Conservation (phyloP, 2,888 invertebrate species). For the Drosophila cracens region DNA sequence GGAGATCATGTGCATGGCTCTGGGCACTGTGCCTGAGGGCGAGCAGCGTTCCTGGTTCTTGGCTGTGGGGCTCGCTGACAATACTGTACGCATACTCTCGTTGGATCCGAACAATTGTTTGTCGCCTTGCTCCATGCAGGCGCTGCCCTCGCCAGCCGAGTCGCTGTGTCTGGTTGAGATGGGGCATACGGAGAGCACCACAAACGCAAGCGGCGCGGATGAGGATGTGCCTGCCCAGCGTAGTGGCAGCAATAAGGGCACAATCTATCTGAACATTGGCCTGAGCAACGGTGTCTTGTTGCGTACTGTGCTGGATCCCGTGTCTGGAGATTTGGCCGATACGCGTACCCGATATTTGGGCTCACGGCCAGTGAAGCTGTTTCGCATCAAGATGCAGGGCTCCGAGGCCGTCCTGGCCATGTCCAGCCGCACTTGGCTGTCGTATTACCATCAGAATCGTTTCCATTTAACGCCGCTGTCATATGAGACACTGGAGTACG, state of each 20-base stretch:
- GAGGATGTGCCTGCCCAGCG: conserved; percentile 86
- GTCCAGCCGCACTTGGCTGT: conserved; percentile 98
- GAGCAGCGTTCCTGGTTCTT: conserved; percentile 98
- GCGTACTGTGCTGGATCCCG: conserved; percentile 96
- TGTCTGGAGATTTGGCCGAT: conserved; percentile 98
- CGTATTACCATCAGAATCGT: conserved; percentile 98
- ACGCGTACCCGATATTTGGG: conserved; percentile 98
- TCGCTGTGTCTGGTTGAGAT: conserved; percentile 98
- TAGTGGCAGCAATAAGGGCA: conserved; percentile 87
- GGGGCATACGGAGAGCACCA: conserved; percentile 88
- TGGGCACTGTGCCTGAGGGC: conserved; percentile 97
- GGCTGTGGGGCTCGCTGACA: conserved; percentile 97
- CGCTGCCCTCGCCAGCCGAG: conserved; percentile 97
- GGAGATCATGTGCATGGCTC: conserved; percentile 99
- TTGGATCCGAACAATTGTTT: conserved; percentile 98
- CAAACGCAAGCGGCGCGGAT: conserved; percentile 85
- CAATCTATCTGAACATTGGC: conserved; percentile 97
- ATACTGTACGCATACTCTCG: conserved; percentile 98
- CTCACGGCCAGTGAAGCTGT: conserved; percentile 97
- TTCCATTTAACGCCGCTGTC: conserved; percentile 98
- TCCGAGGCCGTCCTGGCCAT: conserved; percentile 98
- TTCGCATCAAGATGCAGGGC: conserved; percentile 97
- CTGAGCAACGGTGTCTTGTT: conserved; percentile 97
- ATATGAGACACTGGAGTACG: conserved; percentile 98
- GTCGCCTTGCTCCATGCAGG: conserved; percentile 97